Evolutionary conservation across 2,797 vertebrate genomes (phyloP), one percentile per base, ranked within the genome.

Genomic region (Pangasius djambal): DNA sequence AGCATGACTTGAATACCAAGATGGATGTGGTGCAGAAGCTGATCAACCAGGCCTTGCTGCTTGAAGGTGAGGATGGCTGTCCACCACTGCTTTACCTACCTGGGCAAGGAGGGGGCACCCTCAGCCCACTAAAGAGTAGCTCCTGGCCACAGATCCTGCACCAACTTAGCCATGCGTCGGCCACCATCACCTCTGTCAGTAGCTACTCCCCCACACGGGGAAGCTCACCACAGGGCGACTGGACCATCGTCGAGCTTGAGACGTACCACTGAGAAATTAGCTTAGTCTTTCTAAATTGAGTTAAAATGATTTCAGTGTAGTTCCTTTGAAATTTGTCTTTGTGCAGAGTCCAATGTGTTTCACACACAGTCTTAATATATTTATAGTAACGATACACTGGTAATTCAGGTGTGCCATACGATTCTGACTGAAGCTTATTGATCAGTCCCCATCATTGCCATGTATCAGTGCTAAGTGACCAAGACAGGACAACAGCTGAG

Each of bases 191-290:
- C 25, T 97, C 97, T 0, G 97, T 98, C 91, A 97, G 97, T 91
- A 97, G 97, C 94, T 98, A 96, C 94, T 98, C 97, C 61, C 97
- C 97, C 0, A 96, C 97, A 69, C 93, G 92, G 81, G 93, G 94
- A 63, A 96, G 95, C 89, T 96, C 96, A 40, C 93, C 97, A 0
- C 94, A 96, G 15, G 97, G 97, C 1, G 97, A 98, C 93, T 98
- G 98, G 98, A 98, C 97, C 0, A 97, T 98, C 86, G 98, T 98
- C 88, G 97, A 98, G 92, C 95, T 98, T 91, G 98, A 98, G 94
- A 98, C 97, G 3, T 97, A 97, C 83, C 97, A 98, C 93, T 98
- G 92, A 97, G n/a, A 31, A 74, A 85, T 52, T 4, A 50, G 40
- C 25, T 67, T 16, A 48, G 59, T n/a, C 12, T 34, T 44, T 31